phyloP scores from a whole-genome alignment of 2,797 vertebrate species.

The Buceros bicornis region DNA sequence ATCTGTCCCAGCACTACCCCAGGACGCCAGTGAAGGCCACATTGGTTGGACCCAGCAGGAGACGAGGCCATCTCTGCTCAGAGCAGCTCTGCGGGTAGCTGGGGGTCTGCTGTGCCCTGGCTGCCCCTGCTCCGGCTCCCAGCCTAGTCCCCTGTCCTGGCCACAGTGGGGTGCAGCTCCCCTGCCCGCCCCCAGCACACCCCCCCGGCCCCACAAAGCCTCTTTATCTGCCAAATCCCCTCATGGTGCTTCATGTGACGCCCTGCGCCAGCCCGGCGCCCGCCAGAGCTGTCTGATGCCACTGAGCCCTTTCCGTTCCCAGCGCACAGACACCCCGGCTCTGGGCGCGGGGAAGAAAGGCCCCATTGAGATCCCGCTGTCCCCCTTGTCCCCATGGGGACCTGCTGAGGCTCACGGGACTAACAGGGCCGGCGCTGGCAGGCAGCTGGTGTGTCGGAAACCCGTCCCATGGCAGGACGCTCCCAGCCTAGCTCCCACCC shows the following conservation, averaged over 20 bases:
- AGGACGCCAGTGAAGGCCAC: not conserved
- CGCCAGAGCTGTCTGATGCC: not conserved
- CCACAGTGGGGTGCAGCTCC: rapidly evolving
- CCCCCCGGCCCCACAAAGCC: not conserved
- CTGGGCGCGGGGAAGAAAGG: not conserved
- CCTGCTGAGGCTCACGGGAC: not conserved
- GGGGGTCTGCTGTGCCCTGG: rapidly evolving
- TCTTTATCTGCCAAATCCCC: not conserved
- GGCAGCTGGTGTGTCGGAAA: not conserved
- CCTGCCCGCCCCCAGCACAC: too few species aligned
- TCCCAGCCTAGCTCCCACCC: not conserved
- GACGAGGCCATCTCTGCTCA: rapidly evolving
- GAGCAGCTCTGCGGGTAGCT: not conserved
- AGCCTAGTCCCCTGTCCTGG: not conserved
- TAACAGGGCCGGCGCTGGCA: not conserved
- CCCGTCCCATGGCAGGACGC: not conserved
- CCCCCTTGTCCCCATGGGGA: not conserved
- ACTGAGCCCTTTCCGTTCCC: not conserved
- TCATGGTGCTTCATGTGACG: conserved; percentile 40
- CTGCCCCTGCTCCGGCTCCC: not conserved
- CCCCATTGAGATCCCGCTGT: not conserved
- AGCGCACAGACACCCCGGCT: not conserved
- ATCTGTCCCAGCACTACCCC: rapidly evolving
- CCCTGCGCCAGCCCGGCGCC: not conserved
- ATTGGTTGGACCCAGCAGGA: not conserved